These are phyloP conservation scores for Manis pentadactyla DNA, from an alignment of 2,797 vertebrate genomes.

Conservation along the genomic window DNA sequence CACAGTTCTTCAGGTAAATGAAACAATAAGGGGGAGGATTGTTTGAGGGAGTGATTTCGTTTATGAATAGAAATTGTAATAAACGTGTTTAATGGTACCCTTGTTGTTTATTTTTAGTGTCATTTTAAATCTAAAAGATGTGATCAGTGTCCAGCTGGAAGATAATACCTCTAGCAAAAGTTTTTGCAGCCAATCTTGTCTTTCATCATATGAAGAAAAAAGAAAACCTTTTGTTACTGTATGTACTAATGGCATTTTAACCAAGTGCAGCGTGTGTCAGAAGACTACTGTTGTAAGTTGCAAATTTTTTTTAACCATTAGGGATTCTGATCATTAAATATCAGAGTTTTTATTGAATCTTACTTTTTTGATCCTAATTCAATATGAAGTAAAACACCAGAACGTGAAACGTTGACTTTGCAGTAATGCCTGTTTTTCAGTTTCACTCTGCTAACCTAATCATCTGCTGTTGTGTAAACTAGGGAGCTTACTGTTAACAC, in stretches of 20 bases:
- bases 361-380: constrained; percentile 85
- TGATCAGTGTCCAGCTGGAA: constrained; percentile 93
- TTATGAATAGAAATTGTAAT: not conserved
- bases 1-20: not conserved
- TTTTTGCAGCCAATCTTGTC: constrained; percentile 95
- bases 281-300: constrained; percentile 91
- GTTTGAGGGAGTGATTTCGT: not conserved
- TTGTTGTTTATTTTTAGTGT: constrained; percentile 86
- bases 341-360: not conserved
- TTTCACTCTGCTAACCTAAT: constrained; percentile 93
- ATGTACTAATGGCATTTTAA: constrained; percentile 86
- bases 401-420: constrained; percentile 93
- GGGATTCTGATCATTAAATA: not conserved
- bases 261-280: constrained; percentile 94
- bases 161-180: constrained; percentile 89
- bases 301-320: not conserved
- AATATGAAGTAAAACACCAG: constrained; percentile 94
- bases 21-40: not conserved
- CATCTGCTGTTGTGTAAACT: constrained; percentile 93
- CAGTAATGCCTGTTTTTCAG: constrained; percentile 93
- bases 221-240: constrained; percentile 88
- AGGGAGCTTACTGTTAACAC: constrained; percentile 91
- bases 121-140: constrained; percentile 93
- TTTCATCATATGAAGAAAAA: constrained; percentile 91
- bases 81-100: constrained; percentile 30